Conservation (phyloP, 2,888 invertebrate genomes). For the Drosophila kambysellisi region DNA sequence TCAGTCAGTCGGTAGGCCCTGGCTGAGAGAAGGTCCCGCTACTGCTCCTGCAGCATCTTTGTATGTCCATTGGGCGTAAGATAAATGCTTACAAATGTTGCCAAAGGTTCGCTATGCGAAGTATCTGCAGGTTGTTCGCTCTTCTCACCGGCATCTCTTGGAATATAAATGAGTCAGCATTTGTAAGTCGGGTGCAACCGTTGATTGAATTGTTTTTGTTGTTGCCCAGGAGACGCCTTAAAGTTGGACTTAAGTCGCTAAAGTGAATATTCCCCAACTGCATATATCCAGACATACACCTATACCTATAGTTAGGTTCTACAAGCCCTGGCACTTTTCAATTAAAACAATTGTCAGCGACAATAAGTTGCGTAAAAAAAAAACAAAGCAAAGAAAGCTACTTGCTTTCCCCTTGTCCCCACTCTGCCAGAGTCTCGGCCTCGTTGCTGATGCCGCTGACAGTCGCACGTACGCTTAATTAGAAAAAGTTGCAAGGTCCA, state of each 20-base stretch:
- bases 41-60: background rate
- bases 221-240: slow-evolving; percentile 42
- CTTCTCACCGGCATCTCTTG: slow-evolving; percentile 42
- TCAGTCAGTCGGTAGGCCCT: slow-evolving; percentile 50
- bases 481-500: slow-evolving; percentile 70
- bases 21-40: slow-evolving; percentile 18
- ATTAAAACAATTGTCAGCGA: slow-evolving; percentile 78
- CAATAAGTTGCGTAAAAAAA: slow-evolving; percentile 66
- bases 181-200: slow-evolving; percentile 52
- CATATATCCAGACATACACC: background rate
- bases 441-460: slow-evolving; percentile 62
- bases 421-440: background rate
- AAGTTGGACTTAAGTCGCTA: slow-evolving; percentile 35
- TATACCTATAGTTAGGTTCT: background rate
- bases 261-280: slow-evolving; percentile 24
- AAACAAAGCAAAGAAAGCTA: slow-evolving; percentile 37
- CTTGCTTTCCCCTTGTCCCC: slow-evolving; percentile 16
- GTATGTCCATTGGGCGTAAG: slow-evolving; percentile 17
- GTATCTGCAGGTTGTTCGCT: slow-evolving; percentile 35
- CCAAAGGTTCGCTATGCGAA: slow-evolving; percentile 38
- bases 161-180: slow-evolving; percentile 76
- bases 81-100: slow-evolving; percentile 59
- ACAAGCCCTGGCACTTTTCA: slow-evolving; percentile 58
- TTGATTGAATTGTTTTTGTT: slow-evolving; percentile 64
- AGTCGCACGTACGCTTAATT: slow-evolving; percentile 79